phyloP scores from a whole-genome alignment of 2,797 vertebrate species.

The Phrynocephalus guinanensis region DNA sequence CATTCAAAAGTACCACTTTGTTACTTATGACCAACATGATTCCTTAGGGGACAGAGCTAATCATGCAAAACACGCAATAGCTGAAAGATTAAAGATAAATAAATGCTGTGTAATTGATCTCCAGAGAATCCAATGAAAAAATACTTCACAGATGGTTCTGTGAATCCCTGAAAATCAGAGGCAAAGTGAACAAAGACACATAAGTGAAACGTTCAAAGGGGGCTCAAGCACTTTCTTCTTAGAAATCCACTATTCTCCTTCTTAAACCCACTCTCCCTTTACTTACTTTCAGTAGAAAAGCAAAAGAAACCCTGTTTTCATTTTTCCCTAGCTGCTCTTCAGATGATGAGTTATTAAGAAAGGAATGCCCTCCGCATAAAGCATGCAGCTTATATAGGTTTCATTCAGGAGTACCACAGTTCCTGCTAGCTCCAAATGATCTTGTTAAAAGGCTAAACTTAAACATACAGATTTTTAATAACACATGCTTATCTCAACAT shows the following conservation, averaged over 20 bases:
- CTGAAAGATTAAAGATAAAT: constrained; percentile 32
- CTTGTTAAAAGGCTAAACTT: constrained; percentile 13
- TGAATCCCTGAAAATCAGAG: constrained; percentile 8
- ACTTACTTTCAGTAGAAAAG: neutral
- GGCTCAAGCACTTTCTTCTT: neutral
- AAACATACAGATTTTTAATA: neutral
- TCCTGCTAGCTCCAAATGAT: neutral
- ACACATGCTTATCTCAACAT: neutral
- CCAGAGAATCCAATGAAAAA: constrained; percentile 16
- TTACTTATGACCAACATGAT: constrained; percentile 1
- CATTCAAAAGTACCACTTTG: neutral
- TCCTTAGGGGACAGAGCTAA: constrained; percentile 11
- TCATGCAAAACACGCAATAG: constrained; percentile 13
- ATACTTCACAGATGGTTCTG: neutral
- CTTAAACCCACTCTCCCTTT: neutral
- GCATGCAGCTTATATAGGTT: neutral
- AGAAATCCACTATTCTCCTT: constrained; percentile 16
- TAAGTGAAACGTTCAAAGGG: neutral
- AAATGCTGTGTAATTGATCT: constrained; percentile 30
- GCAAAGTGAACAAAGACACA: neutral
- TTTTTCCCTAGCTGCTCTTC: neutral
- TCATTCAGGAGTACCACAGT: constrained; percentile 3
- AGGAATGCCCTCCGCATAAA: neutral
- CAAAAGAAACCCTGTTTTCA: neutral
- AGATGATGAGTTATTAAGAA: constrained; percentile 1